These are phyloP conservation scores for Nycticryphes semicollaris DNA, from an alignment of 2,113 vertebrate species.

Conservation along the genomic window DNA sequence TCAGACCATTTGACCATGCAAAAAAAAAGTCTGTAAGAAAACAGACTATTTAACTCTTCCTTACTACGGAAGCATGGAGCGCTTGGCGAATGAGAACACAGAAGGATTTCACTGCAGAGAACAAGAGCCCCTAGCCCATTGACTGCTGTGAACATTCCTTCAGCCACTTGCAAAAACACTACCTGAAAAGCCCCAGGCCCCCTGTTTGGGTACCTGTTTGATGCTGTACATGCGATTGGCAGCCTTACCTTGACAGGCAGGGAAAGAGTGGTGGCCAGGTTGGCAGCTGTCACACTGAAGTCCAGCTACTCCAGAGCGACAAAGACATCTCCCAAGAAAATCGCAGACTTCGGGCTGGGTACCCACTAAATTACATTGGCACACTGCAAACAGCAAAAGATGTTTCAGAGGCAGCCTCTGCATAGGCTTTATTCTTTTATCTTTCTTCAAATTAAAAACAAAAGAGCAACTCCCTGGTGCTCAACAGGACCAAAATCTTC, in stretches of 20 bases:
- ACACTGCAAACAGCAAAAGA: constrained; percentile 71
- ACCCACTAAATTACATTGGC: constrained; percentile 80
- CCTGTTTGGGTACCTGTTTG: background rate
- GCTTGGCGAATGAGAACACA: background rate
- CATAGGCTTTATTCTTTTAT: background rate
- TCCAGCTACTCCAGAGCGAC: constrained; percentile 78
- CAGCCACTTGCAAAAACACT: background rate
- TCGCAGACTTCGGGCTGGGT: constrained; percentile 76
- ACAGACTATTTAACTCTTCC: background rate
- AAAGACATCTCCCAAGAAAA: constrained; percentile 79
- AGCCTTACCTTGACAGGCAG: constrained; percentile 82
- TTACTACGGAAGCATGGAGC: background rate
- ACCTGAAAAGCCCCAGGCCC: background rate
- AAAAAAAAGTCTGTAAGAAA: background rate
- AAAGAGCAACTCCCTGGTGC: background rate
- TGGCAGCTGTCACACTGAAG: constrained; percentile 80
- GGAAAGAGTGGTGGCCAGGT: constrained; percentile 81
- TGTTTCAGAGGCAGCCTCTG: background rate
- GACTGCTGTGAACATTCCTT: background rate
- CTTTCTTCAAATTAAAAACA: background rate
- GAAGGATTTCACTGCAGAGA: background rate
- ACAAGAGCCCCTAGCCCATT: background rate
- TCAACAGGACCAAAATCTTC: background rate
- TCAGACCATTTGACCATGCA: background rate
- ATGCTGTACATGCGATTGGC: accelerated